Conservation (phyloP, 35 echinoderm and acorn worm genomes). For the Diadema setosum region DNA sequence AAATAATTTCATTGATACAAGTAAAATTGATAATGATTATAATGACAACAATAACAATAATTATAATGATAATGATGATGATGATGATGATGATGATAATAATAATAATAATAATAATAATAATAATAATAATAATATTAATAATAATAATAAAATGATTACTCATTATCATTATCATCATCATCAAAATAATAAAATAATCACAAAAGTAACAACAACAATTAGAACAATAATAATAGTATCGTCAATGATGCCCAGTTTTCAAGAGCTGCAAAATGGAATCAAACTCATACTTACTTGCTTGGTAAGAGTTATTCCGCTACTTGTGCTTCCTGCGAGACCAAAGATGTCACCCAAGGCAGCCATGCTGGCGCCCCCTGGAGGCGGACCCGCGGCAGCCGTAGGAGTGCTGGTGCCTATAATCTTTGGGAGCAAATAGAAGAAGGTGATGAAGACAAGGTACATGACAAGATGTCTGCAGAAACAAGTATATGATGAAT, state of each 20-base stretch:
- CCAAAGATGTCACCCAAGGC: constrained; percentile 90
- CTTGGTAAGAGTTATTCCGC: constrained; percentile 52
- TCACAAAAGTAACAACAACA: too few relatives aligned
- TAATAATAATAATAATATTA: neutral
- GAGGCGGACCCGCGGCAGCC: neutral
- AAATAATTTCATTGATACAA: neutral
- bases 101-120: neutral
- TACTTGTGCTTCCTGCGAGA: neutral
- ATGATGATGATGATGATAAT: neutral
- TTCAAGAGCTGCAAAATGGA: too few relatives aligned
- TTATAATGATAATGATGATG: neutral
- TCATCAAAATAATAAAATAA: too few relatives aligned
- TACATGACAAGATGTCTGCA: too few relatives aligned
- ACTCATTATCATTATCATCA: too few relatives aligned
- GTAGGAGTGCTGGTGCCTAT: constrained; percentile 28
- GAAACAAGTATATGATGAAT: too few relatives aligned
- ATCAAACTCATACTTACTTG: too few relatives aligned
- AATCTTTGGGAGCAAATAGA: constrained; percentile 23
- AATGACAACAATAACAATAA: neutral
- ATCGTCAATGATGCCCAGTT: too few relatives aligned
- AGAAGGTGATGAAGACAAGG: neutral
- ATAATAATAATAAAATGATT: too few relatives aligned
- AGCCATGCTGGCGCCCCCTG: constrained; percentile 42
- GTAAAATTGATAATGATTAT: neutral
- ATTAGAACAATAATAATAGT: too few relatives aligned